Base-by-base conservation (phyloP, 2,888 invertebrate genomes). In the Uloborus plumipes region DNA sequence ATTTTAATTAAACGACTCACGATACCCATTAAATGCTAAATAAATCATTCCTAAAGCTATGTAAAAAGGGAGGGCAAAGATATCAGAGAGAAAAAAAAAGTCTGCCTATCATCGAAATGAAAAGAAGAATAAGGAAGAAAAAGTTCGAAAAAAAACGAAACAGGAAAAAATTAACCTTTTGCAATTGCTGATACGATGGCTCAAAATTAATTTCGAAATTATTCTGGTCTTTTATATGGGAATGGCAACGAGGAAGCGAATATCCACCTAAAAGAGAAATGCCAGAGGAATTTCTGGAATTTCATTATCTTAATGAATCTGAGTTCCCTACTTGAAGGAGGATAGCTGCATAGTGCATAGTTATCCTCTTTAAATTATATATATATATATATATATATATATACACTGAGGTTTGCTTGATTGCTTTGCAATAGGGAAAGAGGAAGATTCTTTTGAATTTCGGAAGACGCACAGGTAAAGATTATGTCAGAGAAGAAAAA, bases 231-330 rank as follows among this genome's bases (percentile, higher is more conserved):
- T 69, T 55, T 65, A 31, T 31, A 15, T 50, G 62, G 58, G 47
- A 39, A 39, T 39, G 39, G 39, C 39, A 39, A 39, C 39, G 39
- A 39, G 39, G 39, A 39, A 39, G 39, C 39, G 39, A 39, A 39
- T 26, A 31, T 62, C 62, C 15, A 22, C 15, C 61, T 49, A 69
- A 66, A 73, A 78, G 50, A 65, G 78, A 65, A 78, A 39, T 26
- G 67, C 67, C 59, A 53, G 65, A 64, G 67, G 80, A 80, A 80
- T 80, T 74, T 65, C 51, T 26, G 75, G 81, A 81, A 81, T 81
- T 81, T 81, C 81, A 81, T 81, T 81, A 81, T 64, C 75, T 58
- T 81, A 81, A 81, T 81, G 81, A 81, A 81, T 81, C 81, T 69
- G 73, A 74, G 73, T 74, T 74, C 26, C 69, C 55, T 53, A 62